These are phyloP conservation scores for Euschistus heros DNA, from an alignment of 1,140 invertebrate genomes.

Conservation along the genomic window DNA sequence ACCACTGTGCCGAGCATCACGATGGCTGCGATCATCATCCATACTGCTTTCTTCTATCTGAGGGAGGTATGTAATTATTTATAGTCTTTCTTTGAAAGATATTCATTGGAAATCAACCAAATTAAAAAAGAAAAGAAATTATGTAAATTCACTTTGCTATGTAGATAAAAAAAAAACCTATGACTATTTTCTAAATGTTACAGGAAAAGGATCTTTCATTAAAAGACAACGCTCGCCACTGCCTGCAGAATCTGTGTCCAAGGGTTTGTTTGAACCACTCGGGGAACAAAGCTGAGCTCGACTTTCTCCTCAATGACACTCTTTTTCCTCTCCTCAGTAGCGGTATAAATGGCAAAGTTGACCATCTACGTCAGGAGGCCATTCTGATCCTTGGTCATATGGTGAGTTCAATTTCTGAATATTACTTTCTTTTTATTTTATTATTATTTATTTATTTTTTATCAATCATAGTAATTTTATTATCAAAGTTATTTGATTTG, in stretches of 20 bases:
- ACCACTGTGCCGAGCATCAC: constrained; percentile 47
- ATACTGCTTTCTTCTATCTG: constrained; percentile 73
- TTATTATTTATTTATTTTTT: too few relatives aligned
- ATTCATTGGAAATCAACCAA: background rate
- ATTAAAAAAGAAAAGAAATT: too few relatives aligned
- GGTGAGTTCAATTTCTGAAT: constrained; percentile 30
- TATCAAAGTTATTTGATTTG: background rate
- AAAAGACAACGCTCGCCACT: constrained; percentile 61
- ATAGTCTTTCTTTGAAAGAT: too few relatives aligned
- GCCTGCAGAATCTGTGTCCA: constrained; percentile 53
- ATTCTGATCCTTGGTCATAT: constrained; percentile 64
- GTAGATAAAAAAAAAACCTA: background rate
- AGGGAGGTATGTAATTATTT: constrained; percentile 39
- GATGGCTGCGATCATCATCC: constrained; percentile 58
- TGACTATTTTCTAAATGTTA: constrained; percentile 24
- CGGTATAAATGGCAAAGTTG: constrained; percentile 52
- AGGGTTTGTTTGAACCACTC: constrained; percentile 38
- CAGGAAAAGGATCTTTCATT: constrained; percentile 70
- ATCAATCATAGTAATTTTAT: too few relatives aligned
- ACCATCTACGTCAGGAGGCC: constrained; percentile 55
- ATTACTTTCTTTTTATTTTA: constrained; percentile 4
- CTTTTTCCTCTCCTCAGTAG: constrained; percentile 55
- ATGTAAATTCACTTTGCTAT: too few relatives aligned
- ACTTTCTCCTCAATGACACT: constrained; percentile 59
- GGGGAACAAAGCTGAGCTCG: constrained; percentile 29